A percentile compares a stretch with the other conserved stretches of the same genome.
Evolutionary conservation across 1,140 invertebrate species (phyloP).

Genomic region (Lordiphosa stackelbergi): DNA sequence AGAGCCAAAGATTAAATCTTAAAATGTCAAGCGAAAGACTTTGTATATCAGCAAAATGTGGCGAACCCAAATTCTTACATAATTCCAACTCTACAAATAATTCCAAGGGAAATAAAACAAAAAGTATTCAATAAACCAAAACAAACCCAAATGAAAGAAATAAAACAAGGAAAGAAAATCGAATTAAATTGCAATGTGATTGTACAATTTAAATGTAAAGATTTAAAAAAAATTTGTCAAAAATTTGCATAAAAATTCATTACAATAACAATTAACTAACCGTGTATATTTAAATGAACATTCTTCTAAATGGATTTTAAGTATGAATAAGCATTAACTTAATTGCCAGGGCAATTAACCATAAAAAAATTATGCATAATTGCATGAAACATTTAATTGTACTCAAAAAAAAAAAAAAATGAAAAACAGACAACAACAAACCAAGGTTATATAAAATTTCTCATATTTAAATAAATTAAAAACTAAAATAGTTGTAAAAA

Average conservation of each 20-base stretch:
- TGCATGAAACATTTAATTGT: constrained; percentile 6
- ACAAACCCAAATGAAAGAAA: not conserved
- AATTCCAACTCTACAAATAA: constrained; percentile 24
- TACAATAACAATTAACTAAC: constrained; percentile 40
- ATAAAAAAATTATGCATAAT: constrained; percentile 4
- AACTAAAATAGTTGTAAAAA: constrained; percentile 1
- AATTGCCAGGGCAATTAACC: constrained; percentile 20
- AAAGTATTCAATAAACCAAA: constrained; percentile 19
- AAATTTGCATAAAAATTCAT: constrained; percentile 39
- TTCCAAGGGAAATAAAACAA: constrained; percentile 68
- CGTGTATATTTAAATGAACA: constrained; percentile 28
- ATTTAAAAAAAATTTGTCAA: constrained; percentile 1
- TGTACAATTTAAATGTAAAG: constrained; percentile 15
- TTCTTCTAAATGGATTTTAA: constrained; percentile 27
- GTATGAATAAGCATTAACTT: constrained; percentile 30
- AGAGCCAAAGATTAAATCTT: constrained; percentile 53
- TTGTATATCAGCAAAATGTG: constrained; percentile 11
- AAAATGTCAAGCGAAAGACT: constrained; percentile 32
- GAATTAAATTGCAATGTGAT: constrained; percentile 68
- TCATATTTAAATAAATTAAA: constrained; percentile 5
- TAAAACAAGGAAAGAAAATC: constrained; percentile 22
- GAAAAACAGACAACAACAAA: not conserved
- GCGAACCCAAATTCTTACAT: constrained; percentile 3
- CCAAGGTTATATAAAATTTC: constrained; percentile 1
- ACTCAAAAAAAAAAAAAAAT: constrained; percentile 13